Evolutionary conservation across 2,113 vertebrate genomes (phyloP).

Genomic region (Benitochromis conjunctus): DNA sequence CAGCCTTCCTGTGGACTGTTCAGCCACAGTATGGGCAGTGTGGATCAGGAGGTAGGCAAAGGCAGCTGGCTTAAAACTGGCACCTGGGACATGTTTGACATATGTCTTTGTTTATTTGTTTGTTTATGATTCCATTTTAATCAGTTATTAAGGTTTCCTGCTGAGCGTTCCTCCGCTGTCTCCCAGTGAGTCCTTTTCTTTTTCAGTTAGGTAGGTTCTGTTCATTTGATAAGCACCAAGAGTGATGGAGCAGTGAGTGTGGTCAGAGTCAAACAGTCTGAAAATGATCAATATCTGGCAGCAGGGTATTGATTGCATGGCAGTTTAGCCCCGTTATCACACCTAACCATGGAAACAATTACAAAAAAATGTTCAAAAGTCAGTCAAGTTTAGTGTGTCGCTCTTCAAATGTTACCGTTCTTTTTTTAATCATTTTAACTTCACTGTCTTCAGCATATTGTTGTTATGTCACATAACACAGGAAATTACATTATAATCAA

Average conservation of each 20-base stretch:
- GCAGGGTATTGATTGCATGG: not conserved
- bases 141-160: not conserved
- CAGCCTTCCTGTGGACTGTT: not conserved
- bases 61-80: accelerated
- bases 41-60: not conserved
- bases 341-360: not conserved
- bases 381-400: not conserved
- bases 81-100: not conserved
- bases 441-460: not conserved
- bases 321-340: not conserved
- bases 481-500: not conserved
- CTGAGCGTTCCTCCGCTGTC: not conserved
- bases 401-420: not conserved
- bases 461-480: not conserved
- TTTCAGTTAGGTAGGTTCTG: not conserved
- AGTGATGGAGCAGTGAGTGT: not conserved
- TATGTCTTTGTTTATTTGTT: not conserved
- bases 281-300: not conserved
- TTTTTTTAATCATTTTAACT: not conserved
- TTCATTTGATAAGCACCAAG: not conserved
- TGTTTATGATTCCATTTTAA: not conserved
- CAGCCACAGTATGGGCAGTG: not conserved
- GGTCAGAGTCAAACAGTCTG: not conserved
- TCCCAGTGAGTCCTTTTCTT: not conserved
- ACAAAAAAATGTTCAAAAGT: not conserved